phyloP scores from a whole-genome alignment of 2,888 invertebrate genomes.

The Amorpha juglandis region DNA sequence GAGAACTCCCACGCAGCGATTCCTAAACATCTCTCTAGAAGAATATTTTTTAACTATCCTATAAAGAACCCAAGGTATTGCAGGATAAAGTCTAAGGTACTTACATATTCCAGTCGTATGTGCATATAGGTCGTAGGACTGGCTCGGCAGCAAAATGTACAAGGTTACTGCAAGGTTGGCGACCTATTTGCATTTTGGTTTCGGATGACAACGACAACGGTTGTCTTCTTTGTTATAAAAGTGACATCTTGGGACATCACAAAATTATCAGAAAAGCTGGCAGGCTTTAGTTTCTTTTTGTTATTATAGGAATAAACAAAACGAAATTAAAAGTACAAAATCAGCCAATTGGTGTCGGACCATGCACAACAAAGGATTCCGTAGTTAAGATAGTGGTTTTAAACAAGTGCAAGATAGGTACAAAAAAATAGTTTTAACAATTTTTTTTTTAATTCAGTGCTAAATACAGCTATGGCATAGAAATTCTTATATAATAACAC shows the following conservation, averaged over 20 bases:
- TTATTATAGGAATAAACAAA: too few species aligned
- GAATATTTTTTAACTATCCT: background rate
- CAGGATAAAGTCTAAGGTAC: background rate
- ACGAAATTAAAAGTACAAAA: too few species aligned
- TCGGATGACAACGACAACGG: constrained; percentile 12
- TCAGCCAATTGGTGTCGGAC: too few species aligned
- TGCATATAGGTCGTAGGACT: constrained; percentile 17
- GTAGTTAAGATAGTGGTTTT: too few species aligned
- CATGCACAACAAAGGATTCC: too few species aligned
- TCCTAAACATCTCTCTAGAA: too few species aligned
- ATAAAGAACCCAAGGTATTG: background rate
- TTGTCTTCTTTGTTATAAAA: background rate
- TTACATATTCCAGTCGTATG: constrained; percentile 12
- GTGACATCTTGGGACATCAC: background rate
- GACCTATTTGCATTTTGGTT: constrained; percentile 19
- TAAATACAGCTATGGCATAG: too few species aligned
- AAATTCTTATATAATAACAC: too few species aligned
- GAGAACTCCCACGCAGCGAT: background rate
- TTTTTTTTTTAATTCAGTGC: too few species aligned
- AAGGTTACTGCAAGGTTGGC: constrained; percentile 26
- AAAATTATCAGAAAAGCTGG: background rate
- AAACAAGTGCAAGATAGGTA: too few species aligned
- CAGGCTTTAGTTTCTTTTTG: too few species aligned
- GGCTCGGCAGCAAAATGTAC: constrained; percentile 12
- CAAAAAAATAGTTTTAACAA: too few species aligned